Percentiles rank a stretch among this genome's conserved stretches.
Evolutionary conservation across 2,113 vertebrate species (phyloP).

Genomic region (Octodon degus): DNA sequence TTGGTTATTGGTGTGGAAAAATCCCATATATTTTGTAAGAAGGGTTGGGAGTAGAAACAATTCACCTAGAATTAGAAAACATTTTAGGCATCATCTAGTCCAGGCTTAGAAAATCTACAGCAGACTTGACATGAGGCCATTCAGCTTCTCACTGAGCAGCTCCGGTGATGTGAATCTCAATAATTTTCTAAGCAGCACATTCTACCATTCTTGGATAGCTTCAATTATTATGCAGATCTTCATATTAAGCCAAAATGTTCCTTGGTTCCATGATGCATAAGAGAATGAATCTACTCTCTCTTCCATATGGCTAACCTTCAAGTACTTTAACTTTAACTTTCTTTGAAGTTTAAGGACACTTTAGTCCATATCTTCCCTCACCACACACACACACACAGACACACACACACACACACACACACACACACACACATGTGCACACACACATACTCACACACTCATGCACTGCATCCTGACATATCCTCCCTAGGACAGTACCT

Average conservation of each 20-base stretch:
- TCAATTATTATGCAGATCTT: constrained; percentile 69
- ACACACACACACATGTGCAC: neutral
- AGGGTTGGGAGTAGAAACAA: neutral
- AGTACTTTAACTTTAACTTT: constrained; percentile 60
- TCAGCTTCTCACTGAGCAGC: constrained; percentile 50
- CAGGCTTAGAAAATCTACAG: neutral
- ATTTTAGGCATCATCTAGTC: constrained; percentile 28
- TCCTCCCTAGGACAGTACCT: constrained; percentile 11
- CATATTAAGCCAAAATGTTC: constrained; percentile 63
- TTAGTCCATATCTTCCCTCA: constrained; percentile 21
- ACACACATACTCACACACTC: neutral
- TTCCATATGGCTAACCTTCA: constrained; percentile 53
- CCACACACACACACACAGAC: neutral
- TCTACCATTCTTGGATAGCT: constrained; percentile 55
- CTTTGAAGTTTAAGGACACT: constrained; percentile 57
- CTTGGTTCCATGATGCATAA: constrained; percentile 67
- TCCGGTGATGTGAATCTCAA: constrained; percentile 52
- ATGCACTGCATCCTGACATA: neutral
- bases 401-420: neutral
- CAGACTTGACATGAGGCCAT: constrained; percentile 36
- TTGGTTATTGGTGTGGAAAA: neutral
- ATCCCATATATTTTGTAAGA: neutral
- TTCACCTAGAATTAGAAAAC: constrained; percentile 34
- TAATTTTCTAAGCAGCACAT: neutral
- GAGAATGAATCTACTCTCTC: constrained; percentile 72